These are phyloP conservation scores for Oreohelix idahoensis DNA, from an alignment of 1,140 invertebrate species.

Conservation along the genomic window DNA sequence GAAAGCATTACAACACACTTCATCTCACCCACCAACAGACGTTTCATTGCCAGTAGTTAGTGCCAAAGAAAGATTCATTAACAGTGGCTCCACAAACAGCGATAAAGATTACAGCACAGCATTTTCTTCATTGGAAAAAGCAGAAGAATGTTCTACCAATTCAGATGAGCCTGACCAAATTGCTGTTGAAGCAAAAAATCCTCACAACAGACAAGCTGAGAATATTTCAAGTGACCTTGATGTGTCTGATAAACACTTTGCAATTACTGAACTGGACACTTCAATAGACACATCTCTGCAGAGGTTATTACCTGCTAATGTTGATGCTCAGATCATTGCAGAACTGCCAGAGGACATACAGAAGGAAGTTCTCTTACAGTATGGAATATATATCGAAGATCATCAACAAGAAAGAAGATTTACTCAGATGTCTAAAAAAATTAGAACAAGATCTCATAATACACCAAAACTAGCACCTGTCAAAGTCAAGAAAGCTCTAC, in stretches of 20 bases:
- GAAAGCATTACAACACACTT: background rate
- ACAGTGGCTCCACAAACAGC: background rate
- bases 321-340: background rate
- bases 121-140: background rate
- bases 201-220: background rate
- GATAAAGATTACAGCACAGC: background rate
- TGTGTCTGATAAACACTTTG: background rate
- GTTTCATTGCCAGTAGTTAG: background rate
- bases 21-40: background rate
- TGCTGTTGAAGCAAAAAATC: background rate
- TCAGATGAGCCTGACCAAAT: background rate
- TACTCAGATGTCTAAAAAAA: background rate
- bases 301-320: background rate
- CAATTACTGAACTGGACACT: background rate
- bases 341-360: constrained; percentile 19
- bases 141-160: background rate
- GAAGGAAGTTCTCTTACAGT: constrained; percentile 19
- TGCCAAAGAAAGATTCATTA: background rate
- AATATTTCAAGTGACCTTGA: constrained; percentile 5
- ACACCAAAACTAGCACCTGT: background rate
- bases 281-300: background rate
- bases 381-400: constrained; percentile 15
- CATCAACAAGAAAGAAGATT: background rate
- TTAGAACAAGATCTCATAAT: background rate
- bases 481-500: background rate